A percentile compares a stretch with the other conserved stretches of the same genome.
These are phyloP conservation scores for Heterodera filipjevi DNA, from an alignment of 2,888 invertebrate genomes.

Conservation along the genomic window DNA sequence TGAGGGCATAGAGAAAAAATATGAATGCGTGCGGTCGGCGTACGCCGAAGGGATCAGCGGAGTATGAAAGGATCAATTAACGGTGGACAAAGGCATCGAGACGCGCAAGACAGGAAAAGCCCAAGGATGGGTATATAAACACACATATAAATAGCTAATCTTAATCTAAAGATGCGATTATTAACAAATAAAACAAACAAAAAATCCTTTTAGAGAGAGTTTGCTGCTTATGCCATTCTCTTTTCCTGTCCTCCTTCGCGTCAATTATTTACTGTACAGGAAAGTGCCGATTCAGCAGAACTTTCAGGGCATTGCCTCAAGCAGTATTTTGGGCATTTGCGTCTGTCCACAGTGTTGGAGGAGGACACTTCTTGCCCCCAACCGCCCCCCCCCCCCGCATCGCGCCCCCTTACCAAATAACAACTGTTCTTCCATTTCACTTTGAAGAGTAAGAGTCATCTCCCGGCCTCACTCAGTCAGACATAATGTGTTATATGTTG, in stretches of 20 bases:
- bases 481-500: slow-evolving; percentile 10
- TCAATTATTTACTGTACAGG: too few relatives aligned
- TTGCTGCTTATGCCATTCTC: too few relatives aligned
- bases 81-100: background rate
- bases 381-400: slow-evolving; percentile 1
- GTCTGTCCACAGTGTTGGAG: background rate
- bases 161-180: too few relatives aligned
- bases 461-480: slow-evolving; percentile 4
- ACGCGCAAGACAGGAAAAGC: background rate
- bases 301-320: background rate
- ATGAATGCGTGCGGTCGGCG: slow-evolving; percentile 14
- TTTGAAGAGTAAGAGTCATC: slow-evolving; percentile 7
- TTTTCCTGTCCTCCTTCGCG: too few relatives aligned
- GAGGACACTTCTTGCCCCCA: background rate
- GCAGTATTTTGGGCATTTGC: background rate
- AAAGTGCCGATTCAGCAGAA: background rate
- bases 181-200: too few relatives aligned
- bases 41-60: slow-evolving; percentile 4
- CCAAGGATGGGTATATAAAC: background rate
- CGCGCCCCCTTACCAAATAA: background rate
- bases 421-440: slow-evolving; percentile 12
- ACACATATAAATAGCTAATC: too few relatives aligned
- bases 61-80: background rate
- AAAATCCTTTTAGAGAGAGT: too few relatives aligned
- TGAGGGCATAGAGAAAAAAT: background rate